Evolutionary conservation across 2,113 vertebrate species (phyloP).

Genomic region (Sceloporus undulatus): DNA sequence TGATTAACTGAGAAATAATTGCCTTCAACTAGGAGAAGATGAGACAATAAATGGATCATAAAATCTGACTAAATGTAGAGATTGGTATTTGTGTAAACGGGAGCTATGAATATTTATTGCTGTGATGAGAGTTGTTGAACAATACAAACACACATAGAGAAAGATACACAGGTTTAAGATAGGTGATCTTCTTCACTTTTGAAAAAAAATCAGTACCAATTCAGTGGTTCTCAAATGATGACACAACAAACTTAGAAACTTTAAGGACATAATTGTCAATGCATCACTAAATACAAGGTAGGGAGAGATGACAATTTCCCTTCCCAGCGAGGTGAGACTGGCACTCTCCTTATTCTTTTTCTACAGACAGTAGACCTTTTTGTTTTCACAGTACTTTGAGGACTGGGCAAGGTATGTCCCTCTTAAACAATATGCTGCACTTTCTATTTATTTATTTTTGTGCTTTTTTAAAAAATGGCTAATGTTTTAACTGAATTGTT

Average conservation of each 20-base stretch:
- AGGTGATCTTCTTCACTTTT: not conserved
- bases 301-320: no score
- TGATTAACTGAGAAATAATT: slow-evolving; percentile 80
- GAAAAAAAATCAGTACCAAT: not conserved
- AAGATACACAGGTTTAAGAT: not conserved
- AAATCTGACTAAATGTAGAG: slow-evolving; percentile 72
- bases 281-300: no score
- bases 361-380: no score
- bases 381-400: no score
- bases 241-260: not conserved
- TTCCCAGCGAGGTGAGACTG: no score
- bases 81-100: slow-evolving; percentile 58
- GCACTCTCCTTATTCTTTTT: no score
- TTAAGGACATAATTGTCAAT: not conserved
- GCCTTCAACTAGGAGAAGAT: slow-evolving; percentile 66
- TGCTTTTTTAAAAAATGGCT: no score
- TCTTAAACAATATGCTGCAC: no score
- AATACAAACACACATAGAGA: not conserved
- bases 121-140: slow-evolving; percentile 21
- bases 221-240: not conserved
- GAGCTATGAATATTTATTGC: slow-evolving; percentile 58
- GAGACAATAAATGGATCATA: slow-evolving; percentile 73
- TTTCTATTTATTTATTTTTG: no score
- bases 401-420: no score
- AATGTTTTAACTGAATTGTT: no score